Percentiles rank a stretch among this genome's conserved stretches.
Conservation (phyloP, 2,113 vertebrate species). For the Petroica traversi region DNA sequence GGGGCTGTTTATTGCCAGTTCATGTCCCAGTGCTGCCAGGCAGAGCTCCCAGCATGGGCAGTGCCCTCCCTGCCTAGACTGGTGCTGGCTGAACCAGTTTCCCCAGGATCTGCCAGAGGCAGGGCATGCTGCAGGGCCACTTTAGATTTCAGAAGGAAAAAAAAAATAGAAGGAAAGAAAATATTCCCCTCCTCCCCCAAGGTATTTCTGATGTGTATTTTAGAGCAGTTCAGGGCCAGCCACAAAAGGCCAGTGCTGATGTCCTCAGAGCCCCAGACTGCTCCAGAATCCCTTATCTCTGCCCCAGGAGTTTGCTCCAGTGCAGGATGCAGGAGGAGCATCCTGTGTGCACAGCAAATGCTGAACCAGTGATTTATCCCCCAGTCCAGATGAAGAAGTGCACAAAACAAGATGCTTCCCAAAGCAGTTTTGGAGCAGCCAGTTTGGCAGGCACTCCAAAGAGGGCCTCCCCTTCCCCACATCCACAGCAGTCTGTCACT, state of each 20-base stretch:
- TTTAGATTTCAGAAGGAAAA: neutral
- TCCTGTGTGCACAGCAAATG: neutral
- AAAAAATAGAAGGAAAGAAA: neutral
- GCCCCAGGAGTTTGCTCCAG: neutral
- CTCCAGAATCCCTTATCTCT: neutral
- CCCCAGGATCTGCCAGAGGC: rapidly evolving
- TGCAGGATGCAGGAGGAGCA: rapidly evolving
- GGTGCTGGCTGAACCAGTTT: neutral
- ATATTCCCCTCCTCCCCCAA: neutral
- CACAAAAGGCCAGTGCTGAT: neutral
- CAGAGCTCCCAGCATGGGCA: neutral
- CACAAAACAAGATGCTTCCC: neutral
- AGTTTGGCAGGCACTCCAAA: rapidly evolving
- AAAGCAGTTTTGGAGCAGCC: neutral
- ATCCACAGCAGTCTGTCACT: neutral
- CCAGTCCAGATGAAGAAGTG: rapidly evolving
- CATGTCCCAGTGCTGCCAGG: neutral
- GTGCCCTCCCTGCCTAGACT: neutral
- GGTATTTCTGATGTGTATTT: neutral
- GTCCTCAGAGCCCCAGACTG: neutral
- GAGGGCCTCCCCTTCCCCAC: neutral
- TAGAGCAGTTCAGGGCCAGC: neutral
- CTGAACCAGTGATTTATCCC: neutral
- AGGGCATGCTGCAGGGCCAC: neutral
- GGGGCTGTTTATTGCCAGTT: neutral